phyloP scores from a whole-genome alignment of 2,113 vertebrate species.

The Crotalus horridus region DNA sequence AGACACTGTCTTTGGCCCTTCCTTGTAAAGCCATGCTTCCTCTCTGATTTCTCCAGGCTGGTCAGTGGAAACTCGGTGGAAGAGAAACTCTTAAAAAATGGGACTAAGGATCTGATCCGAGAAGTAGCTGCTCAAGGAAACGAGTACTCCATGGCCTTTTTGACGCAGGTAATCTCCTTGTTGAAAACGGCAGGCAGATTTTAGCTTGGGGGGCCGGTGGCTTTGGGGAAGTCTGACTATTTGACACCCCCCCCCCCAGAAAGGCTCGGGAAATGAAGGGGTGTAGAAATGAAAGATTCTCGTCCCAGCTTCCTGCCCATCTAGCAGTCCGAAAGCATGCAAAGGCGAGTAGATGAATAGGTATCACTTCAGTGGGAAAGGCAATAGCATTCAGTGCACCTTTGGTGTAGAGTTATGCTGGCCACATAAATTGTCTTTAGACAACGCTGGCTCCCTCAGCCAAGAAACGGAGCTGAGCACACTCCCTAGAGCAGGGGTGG shows the following conservation, averaged over 20 bases:
- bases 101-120: conserved; percentile 90
- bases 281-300: background rate
- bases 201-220: background rate
- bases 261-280: background rate
- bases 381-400: no score
- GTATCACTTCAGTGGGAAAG: background rate
- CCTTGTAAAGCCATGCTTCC: background rate
- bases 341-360: background rate
- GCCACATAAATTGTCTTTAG: background rate
- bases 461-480: background rate
- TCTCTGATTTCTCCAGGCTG: conserved; percentile 67
- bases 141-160: conserved; percentile 89
- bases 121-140: conserved; percentile 92
- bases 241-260: background rate
- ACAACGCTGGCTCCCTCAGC: background rate
- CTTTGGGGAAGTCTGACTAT: background rate
- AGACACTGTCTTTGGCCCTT: background rate
- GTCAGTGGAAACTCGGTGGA: conserved; percentile 92
- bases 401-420: background rate
- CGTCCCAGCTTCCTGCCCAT: no score
- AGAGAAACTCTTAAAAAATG: conserved; percentile 91
- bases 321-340: background rate
- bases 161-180: conserved; percentile 78
- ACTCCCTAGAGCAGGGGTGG: no score
- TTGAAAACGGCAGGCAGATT: background rate